phyloP scores from a whole-genome alignment of 2,888 invertebrate genomes.

The Nematopogon swammerdamellus region DNA sequence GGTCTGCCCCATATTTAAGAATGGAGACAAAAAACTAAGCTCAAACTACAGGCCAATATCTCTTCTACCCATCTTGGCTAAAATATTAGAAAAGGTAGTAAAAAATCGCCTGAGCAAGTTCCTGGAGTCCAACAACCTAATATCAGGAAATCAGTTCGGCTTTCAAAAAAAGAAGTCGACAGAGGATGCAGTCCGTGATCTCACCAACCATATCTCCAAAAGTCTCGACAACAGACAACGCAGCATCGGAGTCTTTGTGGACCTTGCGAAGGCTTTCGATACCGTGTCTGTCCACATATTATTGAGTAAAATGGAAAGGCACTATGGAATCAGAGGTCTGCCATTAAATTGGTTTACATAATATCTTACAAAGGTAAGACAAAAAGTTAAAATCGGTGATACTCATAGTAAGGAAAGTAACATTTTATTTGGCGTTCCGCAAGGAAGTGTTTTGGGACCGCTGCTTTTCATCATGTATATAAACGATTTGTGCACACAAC shows the following conservation, averaged over 20 bases:
- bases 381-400: too few relatives aligned
- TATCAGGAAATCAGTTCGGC: not conserved
- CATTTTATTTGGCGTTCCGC: too few relatives aligned
- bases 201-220: not conserved
- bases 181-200: slow-evolving; percentile 1
- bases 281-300: not conserved
- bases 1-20: slow-evolving; percentile 1
- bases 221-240: too few relatives aligned
- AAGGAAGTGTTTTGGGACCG: too few relatives aligned
- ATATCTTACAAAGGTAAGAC: too few relatives aligned
- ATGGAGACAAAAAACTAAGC: not conserved
- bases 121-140: not conserved
- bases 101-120: slow-evolving; percentile 1
- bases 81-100: slow-evolving; percentile 1
- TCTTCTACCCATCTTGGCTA: slow-evolving; percentile 1
- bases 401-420: too few relatives aligned
- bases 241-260: not conserved
- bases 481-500: too few relatives aligned
- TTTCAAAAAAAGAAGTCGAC: slow-evolving; percentile 1
- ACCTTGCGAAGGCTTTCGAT: not conserved
- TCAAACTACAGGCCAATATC: slow-evolving; percentile 3
- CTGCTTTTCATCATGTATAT: too few relatives aligned
- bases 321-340: too few relatives aligned
- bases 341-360: too few relatives aligned
- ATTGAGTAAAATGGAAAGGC: too few relatives aligned